Evolutionary conservation across 2,888 invertebrate genomes (phyloP).

Genomic region (Papilio gigon): DNA sequence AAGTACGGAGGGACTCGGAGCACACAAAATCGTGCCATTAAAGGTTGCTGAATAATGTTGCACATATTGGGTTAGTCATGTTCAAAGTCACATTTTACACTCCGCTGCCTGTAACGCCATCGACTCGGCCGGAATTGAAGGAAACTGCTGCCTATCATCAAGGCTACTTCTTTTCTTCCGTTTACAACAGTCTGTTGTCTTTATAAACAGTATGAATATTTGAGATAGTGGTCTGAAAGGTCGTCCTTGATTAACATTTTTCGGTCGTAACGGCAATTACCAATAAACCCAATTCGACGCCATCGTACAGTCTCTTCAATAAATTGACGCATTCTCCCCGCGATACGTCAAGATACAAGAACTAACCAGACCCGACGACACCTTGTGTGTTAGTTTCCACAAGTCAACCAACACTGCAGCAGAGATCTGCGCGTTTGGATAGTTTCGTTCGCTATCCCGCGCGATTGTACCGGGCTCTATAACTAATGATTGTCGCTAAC

Average conservation of each 20-base stretch:
- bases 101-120: not conserved
- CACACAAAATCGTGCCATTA: not conserved
- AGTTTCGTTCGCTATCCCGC: not conserved
- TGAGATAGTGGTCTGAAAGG: not conserved
- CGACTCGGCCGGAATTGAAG: constrained; percentile 2
- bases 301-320: not conserved
- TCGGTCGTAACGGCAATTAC: not conserved
- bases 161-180: constrained; percentile 22
- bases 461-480: not conserved
- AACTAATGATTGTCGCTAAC: not conserved
- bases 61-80: not conserved
- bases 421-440: not conserved
- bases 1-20: constrained; percentile 1
- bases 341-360: not conserved
- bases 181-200: not conserved
- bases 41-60: constrained; percentile 10
- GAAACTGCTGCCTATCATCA: constrained; percentile 28
- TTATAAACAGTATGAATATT: constrained; percentile 18
- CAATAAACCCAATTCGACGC: constrained; percentile 8
- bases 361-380: not conserved
- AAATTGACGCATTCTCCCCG: not conserved
- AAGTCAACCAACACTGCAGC: not conserved
- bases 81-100: constrained; percentile 1
- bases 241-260: not conserved
- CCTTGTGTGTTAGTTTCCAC: not conserved